These are phyloP conservation scores for Conger conger DNA, from an alignment of 2,113 vertebrate species.

Conservation along the genomic window DNA sequence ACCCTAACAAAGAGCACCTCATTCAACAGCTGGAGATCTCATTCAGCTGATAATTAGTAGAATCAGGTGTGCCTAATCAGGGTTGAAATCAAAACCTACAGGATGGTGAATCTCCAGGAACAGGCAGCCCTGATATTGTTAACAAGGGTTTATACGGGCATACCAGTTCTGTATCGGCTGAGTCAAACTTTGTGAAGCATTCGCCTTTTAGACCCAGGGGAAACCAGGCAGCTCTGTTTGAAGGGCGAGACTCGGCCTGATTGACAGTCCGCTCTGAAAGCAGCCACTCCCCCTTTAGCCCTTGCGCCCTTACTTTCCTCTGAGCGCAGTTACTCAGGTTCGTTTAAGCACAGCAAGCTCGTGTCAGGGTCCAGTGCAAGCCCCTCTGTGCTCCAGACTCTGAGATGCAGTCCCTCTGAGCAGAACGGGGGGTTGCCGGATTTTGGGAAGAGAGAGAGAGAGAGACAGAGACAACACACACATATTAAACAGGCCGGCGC, in stretches of 20 bases:
- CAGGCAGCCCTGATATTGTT: too few relatives aligned
- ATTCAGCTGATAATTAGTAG: too few relatives aligned
- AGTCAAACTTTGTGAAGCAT: neutral
- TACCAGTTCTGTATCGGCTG: neutral
- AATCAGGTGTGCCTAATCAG: too few relatives aligned
- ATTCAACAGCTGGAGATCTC: too few relatives aligned
- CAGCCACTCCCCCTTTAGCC: neutral
- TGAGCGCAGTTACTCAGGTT: too few relatives aligned
- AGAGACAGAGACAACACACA: neutral
- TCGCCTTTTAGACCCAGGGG: neutral
- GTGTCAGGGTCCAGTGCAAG: too few relatives aligned
- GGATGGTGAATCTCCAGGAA: too few relatives aligned
- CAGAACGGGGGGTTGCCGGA: conserved; percentile 26
- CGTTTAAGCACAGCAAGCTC: neutral
- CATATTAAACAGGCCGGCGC: conserved; percentile 26
- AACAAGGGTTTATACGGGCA: too few relatives aligned
- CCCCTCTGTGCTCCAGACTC: too few relatives aligned
- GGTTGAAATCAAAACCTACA: too few relatives aligned
- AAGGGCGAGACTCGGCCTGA: neutral
- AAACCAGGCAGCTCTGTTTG: neutral
- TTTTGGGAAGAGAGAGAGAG: neutral
- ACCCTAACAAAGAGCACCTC: too few relatives aligned
- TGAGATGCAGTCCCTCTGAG: too few relatives aligned
- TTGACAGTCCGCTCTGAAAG: neutral
- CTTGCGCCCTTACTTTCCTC: neutral